These are phyloP conservation scores for Galeruca laticollis DNA, from an alignment of 2,888 invertebrate species.

Conservation along the genomic window DNA sequence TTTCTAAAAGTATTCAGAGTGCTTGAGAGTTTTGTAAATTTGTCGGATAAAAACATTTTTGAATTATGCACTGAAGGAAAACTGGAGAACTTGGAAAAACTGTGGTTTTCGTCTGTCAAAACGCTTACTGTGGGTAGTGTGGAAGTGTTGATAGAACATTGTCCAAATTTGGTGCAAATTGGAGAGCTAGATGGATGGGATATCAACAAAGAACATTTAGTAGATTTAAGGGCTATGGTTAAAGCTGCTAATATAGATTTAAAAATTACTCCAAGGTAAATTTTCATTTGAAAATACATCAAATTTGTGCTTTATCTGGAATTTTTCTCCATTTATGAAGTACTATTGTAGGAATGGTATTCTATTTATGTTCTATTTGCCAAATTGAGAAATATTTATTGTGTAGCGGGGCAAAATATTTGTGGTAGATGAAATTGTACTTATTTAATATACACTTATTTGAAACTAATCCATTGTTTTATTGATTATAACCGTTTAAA, in stretches of 20 bases:
- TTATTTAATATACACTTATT: background rate
- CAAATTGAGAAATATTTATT: too few species aligned
- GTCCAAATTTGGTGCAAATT: conserved; percentile 73
- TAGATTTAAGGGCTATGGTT: conserved; percentile 74
- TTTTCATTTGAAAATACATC: background rate
- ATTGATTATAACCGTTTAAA: too few species aligned
- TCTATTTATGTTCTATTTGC: too few species aligned
- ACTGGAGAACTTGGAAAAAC: conserved; percentile 73
- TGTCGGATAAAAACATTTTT: conserved; percentile 77
- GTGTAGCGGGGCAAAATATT: too few species aligned
- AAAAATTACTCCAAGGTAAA: conserved; percentile 69
- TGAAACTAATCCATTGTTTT: background rate
- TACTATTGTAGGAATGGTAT: too few species aligned
- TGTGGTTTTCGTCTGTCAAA: conserved; percentile 78
- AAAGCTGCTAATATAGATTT: conserved; percentile 76
- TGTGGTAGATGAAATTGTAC: background rate
- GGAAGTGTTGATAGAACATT: conserved; percentile 76
- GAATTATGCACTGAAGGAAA: conserved; percentile 76
- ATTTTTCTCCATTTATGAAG: too few species aligned
- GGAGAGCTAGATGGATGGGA: conserved; percentile 79
- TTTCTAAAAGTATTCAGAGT: conserved; percentile 71
- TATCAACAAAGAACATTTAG: conserved; percentile 75
- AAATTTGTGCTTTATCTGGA: too few species aligned
- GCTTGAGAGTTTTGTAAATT: conserved; percentile 74
- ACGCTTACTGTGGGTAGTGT: conserved; percentile 74